A percentile compares a stretch with the other conserved stretches of the same genome.
Evolutionary conservation across 1,140 invertebrate species (phyloP).

Genomic region (Camponotus vicinus): DNA sequence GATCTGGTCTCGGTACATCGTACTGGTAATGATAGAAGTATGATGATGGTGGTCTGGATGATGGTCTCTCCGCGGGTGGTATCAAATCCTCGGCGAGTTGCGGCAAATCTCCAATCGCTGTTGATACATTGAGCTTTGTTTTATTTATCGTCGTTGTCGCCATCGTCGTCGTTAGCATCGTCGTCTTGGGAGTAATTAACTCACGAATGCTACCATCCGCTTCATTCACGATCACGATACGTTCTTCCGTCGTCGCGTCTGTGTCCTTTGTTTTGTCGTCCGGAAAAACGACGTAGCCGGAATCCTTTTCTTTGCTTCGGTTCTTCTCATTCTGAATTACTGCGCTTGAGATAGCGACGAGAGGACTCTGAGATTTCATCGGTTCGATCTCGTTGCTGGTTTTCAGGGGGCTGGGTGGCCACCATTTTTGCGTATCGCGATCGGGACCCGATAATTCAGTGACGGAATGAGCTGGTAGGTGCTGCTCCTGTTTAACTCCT

Average conservation of each 20-base stretch:
- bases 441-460: conserved; percentile 63
- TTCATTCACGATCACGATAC: conserved; percentile 82
- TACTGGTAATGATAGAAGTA: conserved; percentile 76
- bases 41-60: conserved; percentile 67
- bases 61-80: conserved; percentile 80
- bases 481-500: conserved; percentile 10
- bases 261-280: conserved; percentile 58
- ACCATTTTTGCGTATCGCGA: conserved; percentile 75
- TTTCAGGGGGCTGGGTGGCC: conserved; percentile 48
- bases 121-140: conserved; percentile 47
- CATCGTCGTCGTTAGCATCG: conserved; percentile 1
- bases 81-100: conserved; percentile 81
- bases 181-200: conserved; percentile 54
- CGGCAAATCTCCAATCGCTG: conserved; percentile 71
- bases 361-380: conserved; percentile 18
- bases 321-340: conserved; percentile 16
- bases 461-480: conserved; percentile 72
- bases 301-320: conserved; percentile 61
- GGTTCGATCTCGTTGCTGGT: conserved; percentile 53
- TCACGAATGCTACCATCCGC: conserved; percentile 80
- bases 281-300: conserved; percentile 69
- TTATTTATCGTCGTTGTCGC: conserved; percentile 29
- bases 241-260: conserved; percentile 78
- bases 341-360: conserved; percentile 13
- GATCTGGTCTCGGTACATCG: conserved; percentile 59